A percentile compares a stretch with the other conserved stretches of the same genome.
These are phyloP conservation scores for Parnassius smintheus DNA, from an alignment of 2,888 invertebrate genomes.

Conservation along the genomic window DNA sequence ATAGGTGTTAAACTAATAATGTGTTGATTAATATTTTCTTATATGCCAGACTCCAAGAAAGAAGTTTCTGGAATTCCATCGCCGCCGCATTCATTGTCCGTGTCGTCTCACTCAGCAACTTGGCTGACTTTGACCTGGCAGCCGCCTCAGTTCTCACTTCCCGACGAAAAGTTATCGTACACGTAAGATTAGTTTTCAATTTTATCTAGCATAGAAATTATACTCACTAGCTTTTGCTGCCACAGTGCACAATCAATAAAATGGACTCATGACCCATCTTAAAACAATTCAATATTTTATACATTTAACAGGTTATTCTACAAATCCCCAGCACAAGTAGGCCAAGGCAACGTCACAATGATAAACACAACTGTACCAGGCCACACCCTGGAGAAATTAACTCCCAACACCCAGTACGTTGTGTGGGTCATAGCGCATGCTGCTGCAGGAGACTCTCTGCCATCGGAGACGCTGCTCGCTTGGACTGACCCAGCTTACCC, in stretches of 20 bases:
- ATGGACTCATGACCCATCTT: too few relatives aligned
- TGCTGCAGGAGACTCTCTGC: constrained; percentile 85
- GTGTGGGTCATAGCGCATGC: constrained; percentile 87
- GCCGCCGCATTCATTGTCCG: constrained; percentile 89
- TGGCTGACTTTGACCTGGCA: constrained; percentile 92
- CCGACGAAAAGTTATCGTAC: constrained; percentile 88
- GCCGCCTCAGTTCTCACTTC: constrained; percentile 91
- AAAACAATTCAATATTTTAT: too few relatives aligned
- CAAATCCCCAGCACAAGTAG: constrained; percentile 80
- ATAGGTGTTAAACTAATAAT: too few relatives aligned
- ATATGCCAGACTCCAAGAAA: constrained; percentile 47
- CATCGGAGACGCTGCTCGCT: constrained; percentile 90
- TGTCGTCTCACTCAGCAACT: constrained; percentile 90
- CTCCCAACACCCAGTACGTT: constrained; percentile 91
- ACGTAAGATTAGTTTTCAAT: constrained; percentile 70
- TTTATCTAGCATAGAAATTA: too few relatives aligned
- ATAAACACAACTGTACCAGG: constrained; percentile 86
- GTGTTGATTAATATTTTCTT: neutral
- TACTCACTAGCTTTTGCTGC: too few relatives aligned
- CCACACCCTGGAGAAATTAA: constrained; percentile 85
- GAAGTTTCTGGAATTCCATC: constrained; percentile 87
- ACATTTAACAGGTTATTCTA: constrained; percentile 81
- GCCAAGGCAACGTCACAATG: constrained; percentile 82
- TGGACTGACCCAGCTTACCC: constrained; percentile 95
- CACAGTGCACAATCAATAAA: too few relatives aligned